These are phyloP conservation scores for Nomada fabriciana DNA, from an alignment of 2,888 invertebrate species.

Conservation along the genomic window DNA sequence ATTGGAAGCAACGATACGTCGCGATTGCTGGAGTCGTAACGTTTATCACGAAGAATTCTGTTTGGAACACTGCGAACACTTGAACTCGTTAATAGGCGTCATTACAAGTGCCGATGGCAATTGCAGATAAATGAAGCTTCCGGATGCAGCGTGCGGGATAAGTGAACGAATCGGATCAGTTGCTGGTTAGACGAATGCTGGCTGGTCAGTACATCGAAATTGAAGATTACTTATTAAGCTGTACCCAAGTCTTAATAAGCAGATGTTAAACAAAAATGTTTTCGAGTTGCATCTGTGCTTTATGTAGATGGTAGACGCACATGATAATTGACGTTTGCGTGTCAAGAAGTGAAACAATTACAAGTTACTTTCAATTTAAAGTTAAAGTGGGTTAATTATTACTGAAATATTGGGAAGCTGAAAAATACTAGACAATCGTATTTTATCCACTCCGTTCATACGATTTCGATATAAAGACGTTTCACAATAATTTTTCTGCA, in stretches of 20 bases:
- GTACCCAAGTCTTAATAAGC: background rate
- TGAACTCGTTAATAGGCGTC: conserved; percentile 40
- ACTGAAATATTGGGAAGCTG: too few species aligned
- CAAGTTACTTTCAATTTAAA: too few species aligned
- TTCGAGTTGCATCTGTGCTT: too few species aligned
- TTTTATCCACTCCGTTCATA: too few species aligned
- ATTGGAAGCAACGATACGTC: conserved; percentile 43
- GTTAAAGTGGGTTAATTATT: too few species aligned
- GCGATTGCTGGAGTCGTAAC: conserved; percentile 33
- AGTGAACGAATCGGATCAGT: conserved; percentile 21
- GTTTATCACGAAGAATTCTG: conserved; percentile 40
- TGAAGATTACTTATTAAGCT: background rate
- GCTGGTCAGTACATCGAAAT: background rate
- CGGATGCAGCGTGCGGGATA: conserved; percentile 21
- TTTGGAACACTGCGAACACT: conserved; percentile 32
- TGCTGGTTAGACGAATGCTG: conserved; percentile 20
- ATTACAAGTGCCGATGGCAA: conserved; percentile 49
- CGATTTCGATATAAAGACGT: too few species aligned
- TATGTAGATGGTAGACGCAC: too few species aligned
- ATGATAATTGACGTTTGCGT: too few species aligned
- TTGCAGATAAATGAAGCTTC: conserved; percentile 50
- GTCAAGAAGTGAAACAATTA: too few species aligned
- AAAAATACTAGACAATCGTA: too few species aligned
- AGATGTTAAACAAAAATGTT: background rate
- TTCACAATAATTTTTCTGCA: too few species aligned